Evolutionary conservation across 2,888 invertebrate genomes (phyloP).

Genomic region (Exocentrus adspersus): DNA sequence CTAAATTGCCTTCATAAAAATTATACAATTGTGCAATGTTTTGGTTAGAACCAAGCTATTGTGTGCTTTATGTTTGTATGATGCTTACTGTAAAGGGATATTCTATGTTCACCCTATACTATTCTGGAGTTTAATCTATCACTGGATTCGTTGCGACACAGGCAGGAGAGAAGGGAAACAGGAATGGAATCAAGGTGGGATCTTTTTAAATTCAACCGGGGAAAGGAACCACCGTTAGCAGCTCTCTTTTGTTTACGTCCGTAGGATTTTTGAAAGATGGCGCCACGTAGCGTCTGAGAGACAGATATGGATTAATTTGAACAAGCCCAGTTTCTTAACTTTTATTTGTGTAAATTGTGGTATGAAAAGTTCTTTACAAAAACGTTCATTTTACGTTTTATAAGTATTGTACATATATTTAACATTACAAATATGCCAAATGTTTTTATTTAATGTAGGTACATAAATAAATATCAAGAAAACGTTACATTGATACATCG

Average conservation of each 20-base stretch:
- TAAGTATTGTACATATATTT: no score
- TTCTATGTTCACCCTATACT: constrained; percentile 18
- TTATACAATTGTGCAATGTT: constrained; percentile 9
- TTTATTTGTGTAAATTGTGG: no score
- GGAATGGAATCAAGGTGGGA: background rate
- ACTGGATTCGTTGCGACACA: background rate
- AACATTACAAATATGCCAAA: no score
- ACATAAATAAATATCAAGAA: no score
- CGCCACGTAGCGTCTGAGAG: background rate
- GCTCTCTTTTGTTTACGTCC: background rate
- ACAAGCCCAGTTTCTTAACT: no score
- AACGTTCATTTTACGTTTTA: no score
- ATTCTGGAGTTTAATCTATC: constrained; percentile 8
- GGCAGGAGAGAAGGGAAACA: background rate
- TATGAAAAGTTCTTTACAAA: no score
- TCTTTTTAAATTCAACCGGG: background rate
- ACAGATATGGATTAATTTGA: no score
- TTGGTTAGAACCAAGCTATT: constrained; percentile 20
- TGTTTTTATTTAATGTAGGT: no score
- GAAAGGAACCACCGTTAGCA: background rate
- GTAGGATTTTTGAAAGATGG: no score
- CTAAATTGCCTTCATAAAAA: background rate
- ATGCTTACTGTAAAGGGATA: constrained; percentile 16
- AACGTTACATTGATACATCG: no score
- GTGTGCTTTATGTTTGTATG: constrained; percentile 20